Percentiles rank a stretch among this genome's conserved stretches.
Conservation (phyloP, 1,140 invertebrate species). For the Drosophila nebulosa region DNA sequence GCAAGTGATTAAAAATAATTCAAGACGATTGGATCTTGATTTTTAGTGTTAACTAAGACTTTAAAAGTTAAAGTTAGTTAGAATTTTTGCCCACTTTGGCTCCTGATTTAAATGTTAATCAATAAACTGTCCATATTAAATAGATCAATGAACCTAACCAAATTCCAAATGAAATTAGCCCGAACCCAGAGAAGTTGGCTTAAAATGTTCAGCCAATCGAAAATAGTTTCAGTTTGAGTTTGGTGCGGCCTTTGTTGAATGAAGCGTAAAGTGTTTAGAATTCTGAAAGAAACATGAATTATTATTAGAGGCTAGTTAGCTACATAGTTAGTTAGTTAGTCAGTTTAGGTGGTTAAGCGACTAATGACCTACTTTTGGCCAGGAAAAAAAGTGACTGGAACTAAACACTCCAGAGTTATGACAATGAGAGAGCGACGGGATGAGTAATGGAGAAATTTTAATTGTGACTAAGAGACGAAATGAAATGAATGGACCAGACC, state of each 20-base stretch:
- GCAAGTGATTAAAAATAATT: too few relatives aligned
- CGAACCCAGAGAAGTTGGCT: constrained; percentile 5
- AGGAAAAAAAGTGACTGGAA: neutral
- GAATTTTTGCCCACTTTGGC: neutral
- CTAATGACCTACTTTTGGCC: constrained; percentile 57
- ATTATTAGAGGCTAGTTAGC: constrained; percentile 36
- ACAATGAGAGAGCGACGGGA: neutral
- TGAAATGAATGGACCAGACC: constrained; percentile 5
- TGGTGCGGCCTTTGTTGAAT: constrained; percentile 44
- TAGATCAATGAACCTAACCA: constrained; percentile 37
- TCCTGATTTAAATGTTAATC: constrained; percentile 1
- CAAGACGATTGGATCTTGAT: too few relatives aligned
- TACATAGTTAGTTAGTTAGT: neutral
- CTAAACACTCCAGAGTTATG: constrained; percentile 18
- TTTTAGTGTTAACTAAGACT: too few relatives aligned
- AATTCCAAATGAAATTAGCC: constrained; percentile 4
- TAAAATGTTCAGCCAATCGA: constrained; percentile 55
- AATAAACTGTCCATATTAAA: constrained; percentile 8
- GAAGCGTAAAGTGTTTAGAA: constrained; percentile 63
- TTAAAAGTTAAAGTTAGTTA: too few relatives aligned
- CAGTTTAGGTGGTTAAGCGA: constrained; percentile 24
- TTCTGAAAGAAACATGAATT: constrained; percentile 36
- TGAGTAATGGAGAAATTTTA: constrained; percentile 46
- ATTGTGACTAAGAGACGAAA: constrained; percentile 36
- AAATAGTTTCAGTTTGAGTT: constrained; percentile 44